These are phyloP conservation scores for Lophotriccus pileatus DNA, from an alignment of 2,797 vertebrate species.

Conservation along the genomic window DNA sequence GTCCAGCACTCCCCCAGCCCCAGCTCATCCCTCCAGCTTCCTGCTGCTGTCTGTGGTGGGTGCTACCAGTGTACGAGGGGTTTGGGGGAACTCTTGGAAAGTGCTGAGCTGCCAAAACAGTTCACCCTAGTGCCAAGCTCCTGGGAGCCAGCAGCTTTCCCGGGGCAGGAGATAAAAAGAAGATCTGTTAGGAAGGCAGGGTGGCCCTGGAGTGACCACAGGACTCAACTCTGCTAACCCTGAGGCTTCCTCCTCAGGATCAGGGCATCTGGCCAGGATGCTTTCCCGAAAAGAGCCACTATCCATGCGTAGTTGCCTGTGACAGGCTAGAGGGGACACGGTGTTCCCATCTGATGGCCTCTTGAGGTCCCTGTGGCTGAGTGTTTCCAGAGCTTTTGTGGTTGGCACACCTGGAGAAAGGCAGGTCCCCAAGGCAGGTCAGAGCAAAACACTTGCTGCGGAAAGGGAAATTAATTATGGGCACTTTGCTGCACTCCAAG, in stretches of 20 bases:
- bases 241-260: background rate
- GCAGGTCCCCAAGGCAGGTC: conserved; percentile 39
- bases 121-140: background rate
- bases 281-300: background rate
- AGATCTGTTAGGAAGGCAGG: background rate
- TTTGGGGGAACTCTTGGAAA: background rate
- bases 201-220: background rate
- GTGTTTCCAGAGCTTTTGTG: conserved; percentile 12
- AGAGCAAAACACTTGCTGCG: background rate
- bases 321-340: background rate
- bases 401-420: conserved; percentile 54
- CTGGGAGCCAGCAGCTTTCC: background rate
- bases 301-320: background rate
- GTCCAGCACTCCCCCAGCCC: background rate
- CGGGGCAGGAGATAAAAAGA: background rate
- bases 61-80: fast-evolving
- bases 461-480: conserved; percentile 65
- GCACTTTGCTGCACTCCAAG: conserved; percentile 32
- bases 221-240: background rate
- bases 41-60: background rate
- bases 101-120: background rate
- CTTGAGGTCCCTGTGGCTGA: background rate
- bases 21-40: background rate
- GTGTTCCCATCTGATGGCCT: background rate
- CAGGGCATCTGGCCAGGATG: background rate